Evolutionary conservation across 2,888 invertebrate species (phyloP).

Genomic region (Microctonus brassicae): DNA sequence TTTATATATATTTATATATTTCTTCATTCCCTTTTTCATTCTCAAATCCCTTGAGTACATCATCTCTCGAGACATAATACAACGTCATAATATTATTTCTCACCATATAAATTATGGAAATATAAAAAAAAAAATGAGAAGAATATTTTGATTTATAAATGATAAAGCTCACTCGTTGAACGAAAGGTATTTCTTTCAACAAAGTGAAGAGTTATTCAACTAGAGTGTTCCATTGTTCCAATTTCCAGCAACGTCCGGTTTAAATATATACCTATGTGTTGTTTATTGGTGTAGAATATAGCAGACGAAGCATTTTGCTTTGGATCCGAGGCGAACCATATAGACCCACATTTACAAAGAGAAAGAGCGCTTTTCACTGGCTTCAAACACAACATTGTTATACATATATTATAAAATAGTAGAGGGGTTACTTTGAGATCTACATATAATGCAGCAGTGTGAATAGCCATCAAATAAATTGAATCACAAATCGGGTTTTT

Average conservation of each 20-base stretch:
- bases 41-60: constrained; percentile 9
- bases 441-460: not conserved
- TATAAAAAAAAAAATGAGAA: not conserved
- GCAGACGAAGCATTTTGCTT: not conserved
- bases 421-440: too few species aligned
- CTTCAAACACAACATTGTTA: constrained; percentile 3
- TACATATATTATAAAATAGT: too few species aligned
- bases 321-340: constrained; percentile 2
- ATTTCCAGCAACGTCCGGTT: constrained; percentile 24
- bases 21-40: constrained; percentile 1
- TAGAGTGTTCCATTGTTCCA: constrained; percentile 28
- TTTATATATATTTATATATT: not conserved
- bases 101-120: not conserved
- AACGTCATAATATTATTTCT: not conserved
- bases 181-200: not conserved
- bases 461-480: constrained; percentile 25
- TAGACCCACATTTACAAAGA: not conserved
- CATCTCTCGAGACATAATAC: constrained; percentile 3
- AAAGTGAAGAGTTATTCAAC: not conserved
- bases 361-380: not conserved
- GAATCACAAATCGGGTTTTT: constrained; percentile 46
- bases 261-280: constrained; percentile 1
- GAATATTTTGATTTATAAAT: not conserved
- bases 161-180: not conserved
- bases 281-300: not conserved